Evolutionary conservation across 1,140 invertebrate species (phyloP), one percentile per base, ranked within the genome.

Genomic region (Drosophila azteca): DNA sequence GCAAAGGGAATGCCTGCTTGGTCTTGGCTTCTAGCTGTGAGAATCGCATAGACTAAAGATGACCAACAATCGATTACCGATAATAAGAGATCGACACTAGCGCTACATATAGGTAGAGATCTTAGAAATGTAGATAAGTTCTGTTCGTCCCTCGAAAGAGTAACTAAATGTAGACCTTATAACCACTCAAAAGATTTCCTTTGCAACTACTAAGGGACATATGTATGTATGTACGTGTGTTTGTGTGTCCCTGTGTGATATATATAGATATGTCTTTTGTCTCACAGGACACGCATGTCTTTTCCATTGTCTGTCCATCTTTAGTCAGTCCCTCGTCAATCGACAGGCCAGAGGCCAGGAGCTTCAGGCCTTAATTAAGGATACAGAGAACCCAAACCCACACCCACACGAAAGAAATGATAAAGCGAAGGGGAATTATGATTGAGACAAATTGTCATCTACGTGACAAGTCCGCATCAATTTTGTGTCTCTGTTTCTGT

Each of bases 391-490:
- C 39, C 22, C n/a, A n/a, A 26, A 52, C 13, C 17, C 65, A 66
- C 44, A 53, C 41, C n/a, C n/a, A n/a, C n/a, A n/a, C n/a, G n/a
- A n/a, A n/a, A n/a, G 53, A 53, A 17, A 17, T 9, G 15, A 11
- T 6, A 26, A 43, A 48, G 7, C 5, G 15, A 45, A 65, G 66
- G 20, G 48, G 62, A 57, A 74, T 66, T 66, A 75, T 75, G 61
- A 75, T 75, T 75, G 67, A 70, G 67, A 70, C 65, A 70, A 70
- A 66, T 75, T 75, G 71, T 66, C 45, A 64, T 61, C 65, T 82
- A 85, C 82, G 82, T 85, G 82, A 87, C 82, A 85, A 58, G 62
- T 85, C 64, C 52, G 51, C 69, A 87, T 88, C 72, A 82, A 82
- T 69, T 39, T 48, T 52, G n/a, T 15, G 7, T 35, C 20, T 61